Conservation (phyloP, 2,888 invertebrate species). For the Synergus laeviventris region DNA sequence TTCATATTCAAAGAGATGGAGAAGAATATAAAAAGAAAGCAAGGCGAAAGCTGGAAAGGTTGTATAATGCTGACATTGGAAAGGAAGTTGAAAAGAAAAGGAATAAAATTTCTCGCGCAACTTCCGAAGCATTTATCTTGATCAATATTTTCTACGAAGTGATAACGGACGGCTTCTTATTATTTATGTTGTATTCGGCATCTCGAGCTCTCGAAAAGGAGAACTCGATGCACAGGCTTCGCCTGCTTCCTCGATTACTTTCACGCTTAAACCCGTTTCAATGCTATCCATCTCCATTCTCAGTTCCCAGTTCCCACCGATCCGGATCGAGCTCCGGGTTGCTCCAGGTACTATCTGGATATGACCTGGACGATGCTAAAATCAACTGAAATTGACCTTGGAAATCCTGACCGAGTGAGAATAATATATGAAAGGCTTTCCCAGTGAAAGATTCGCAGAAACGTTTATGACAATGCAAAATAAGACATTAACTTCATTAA, state of each 20-base stretch:
- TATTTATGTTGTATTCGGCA: slow-evolving; percentile 24
- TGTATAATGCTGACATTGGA: slow-evolving; percentile 13
- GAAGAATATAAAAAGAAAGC: neutral
- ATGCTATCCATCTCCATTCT: slow-evolving; percentile 59
- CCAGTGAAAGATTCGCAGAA: neutral
- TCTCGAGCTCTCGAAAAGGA: slow-evolving; percentile 32
- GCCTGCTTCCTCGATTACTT: slow-evolving; percentile 63
- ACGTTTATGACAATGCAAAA: no score
- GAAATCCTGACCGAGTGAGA: neutral
- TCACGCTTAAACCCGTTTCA: slow-evolving; percentile 67
- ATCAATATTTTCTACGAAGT: slow-evolving; percentile 33
- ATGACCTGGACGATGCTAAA: slow-evolving; percentile 23
- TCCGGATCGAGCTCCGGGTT: slow-evolving; percentile 48
- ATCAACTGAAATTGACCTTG: slow-evolving; percentile 19
- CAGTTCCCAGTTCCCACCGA: slow-evolving; percentile 57
- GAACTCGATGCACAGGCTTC: slow-evolving; percentile 40
- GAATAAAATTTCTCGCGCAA: slow-evolving; percentile 26
- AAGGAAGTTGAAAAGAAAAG: slow-evolving; percentile 25
- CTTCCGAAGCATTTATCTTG: slow-evolving; percentile 32
- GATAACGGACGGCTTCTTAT: slow-evolving; percentile 34
- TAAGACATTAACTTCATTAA: no score
- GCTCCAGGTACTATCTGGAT: no score
- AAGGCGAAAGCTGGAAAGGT: neutral
- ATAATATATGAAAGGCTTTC: neutral
- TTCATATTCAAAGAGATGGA: neutral